A percentile compares a stretch with the other conserved stretches of the same genome.
These are phyloP conservation scores for Cottoperca gobio DNA, from an alignment of 2,797 vertebrate species.

Conservation along the genomic window DNA sequence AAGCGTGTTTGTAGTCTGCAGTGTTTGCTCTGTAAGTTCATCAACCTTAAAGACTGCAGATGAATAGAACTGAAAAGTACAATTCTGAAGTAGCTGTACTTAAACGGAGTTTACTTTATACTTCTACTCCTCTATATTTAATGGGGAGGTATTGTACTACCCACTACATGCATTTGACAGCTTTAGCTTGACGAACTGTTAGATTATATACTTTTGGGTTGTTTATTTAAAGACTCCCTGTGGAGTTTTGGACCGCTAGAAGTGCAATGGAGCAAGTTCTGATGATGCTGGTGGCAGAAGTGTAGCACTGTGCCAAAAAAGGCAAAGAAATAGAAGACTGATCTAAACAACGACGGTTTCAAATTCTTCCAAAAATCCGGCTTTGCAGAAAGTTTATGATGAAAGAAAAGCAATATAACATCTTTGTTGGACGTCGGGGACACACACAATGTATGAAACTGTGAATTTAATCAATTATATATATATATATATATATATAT, in stretches of 20 bases:
- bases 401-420: neutral
- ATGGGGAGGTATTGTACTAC: neutral
- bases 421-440: too few relatives aligned
- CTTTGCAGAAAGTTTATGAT: neutral
- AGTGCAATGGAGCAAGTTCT: neutral
- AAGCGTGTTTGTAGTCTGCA: neutral
- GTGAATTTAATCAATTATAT: too few relatives aligned
- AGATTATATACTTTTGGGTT: neutral
- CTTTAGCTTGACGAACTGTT: neutral
- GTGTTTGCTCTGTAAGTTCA: neutral
- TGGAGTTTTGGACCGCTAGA: neutral
- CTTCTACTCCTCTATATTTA: neutral
- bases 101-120: neutral
- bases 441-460: too few relatives aligned
- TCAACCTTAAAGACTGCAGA: neutral
- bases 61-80: neutral
- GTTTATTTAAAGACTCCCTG: neutral
- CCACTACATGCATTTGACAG: neutral
- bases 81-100: neutral
- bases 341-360: neutral
- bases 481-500: too few relatives aligned
- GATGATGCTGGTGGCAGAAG: neutral
- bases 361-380: neutral
- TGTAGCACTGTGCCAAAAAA: neutral
- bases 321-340: neutral